Evolutionary conservation across 2,888 invertebrate species (phyloP).

Genomic region (Polydrusus cervinus): DNA sequence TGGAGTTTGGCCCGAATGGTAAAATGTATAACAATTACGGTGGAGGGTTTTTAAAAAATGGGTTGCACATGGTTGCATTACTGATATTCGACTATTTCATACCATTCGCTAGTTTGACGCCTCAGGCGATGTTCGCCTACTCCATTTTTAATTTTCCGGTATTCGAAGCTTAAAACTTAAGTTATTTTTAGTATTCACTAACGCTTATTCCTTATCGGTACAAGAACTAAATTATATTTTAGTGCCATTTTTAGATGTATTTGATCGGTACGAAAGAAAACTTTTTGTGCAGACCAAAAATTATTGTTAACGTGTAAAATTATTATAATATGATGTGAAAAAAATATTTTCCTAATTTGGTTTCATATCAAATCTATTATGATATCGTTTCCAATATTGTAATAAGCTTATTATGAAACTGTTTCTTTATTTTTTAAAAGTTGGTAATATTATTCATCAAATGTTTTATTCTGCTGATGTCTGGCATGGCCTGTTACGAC

Average conservation of each 20-base stretch:
- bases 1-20: constrained; percentile 45
- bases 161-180: constrained; percentile 30
- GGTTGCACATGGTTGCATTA: constrained; percentile 53
- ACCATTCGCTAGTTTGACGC: constrained; percentile 41
- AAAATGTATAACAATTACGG: constrained; percentile 53
- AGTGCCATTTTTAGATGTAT: not conserved
- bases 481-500: too few relatives aligned
- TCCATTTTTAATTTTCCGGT: constrained; percentile 47
- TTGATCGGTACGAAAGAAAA: not conserved
- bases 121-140: constrained; percentile 50
- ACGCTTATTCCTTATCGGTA: not conserved
- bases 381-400: too few relatives aligned
- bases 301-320: too few relatives aligned
- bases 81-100: constrained; percentile 34
- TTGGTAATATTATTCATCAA: too few relatives aligned
- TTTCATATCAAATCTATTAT: too few relatives aligned
- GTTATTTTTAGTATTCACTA: constrained; percentile 15
- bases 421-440: too few relatives aligned
- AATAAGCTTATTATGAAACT: too few relatives aligned
- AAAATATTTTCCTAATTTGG: too few relatives aligned
- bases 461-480: too few relatives aligned
- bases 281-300: not conserved
- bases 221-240: not conserved
- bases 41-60: constrained; percentile 52
- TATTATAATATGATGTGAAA: too few relatives aligned